These are phyloP conservation scores for Cebus imitator DNA, from an alignment of 2,113 vertebrate genomes.

Conservation along the genomic window DNA sequence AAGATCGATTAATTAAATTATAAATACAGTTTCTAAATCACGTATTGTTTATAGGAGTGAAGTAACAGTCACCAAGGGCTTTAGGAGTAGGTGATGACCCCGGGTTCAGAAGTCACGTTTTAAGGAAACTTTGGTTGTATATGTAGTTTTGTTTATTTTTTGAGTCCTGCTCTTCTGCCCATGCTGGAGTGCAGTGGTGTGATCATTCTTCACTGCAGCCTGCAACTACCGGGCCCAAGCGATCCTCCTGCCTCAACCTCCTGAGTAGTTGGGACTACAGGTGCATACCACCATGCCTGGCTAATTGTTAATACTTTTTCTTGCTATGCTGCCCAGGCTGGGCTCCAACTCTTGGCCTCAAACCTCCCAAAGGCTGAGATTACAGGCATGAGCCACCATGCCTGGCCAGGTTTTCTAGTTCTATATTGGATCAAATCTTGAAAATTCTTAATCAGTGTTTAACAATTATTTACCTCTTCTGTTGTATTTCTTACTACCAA, in stretches of 20 bases:
- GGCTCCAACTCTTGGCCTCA: no score
- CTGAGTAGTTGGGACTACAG: no score
- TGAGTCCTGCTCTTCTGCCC: no score
- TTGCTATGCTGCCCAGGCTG: no score
- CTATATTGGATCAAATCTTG: not conserved
- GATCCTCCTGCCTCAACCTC: no score
- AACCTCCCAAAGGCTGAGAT: no score
- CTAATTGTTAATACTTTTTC: no score
- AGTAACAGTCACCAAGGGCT: not conserved
- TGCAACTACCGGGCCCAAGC: no score
- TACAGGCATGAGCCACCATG: no score
- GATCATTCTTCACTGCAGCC: no score
- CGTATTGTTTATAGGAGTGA: not conserved
- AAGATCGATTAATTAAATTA: not conserved
- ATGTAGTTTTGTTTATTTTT: not conserved
- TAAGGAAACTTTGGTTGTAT: not conserved
- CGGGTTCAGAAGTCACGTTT: not conserved
- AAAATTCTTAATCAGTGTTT: not conserved
- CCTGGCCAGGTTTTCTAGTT: not conserved
- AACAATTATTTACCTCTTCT: not conserved
- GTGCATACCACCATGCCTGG: no score
- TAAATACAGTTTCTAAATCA: not conserved
- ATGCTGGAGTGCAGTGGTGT: no score
- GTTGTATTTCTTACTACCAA: not conserved
- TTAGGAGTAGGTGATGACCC: not conserved